Conservation (phyloP, 2,113 vertebrate species). For the Nycticorax nycticorax region DNA sequence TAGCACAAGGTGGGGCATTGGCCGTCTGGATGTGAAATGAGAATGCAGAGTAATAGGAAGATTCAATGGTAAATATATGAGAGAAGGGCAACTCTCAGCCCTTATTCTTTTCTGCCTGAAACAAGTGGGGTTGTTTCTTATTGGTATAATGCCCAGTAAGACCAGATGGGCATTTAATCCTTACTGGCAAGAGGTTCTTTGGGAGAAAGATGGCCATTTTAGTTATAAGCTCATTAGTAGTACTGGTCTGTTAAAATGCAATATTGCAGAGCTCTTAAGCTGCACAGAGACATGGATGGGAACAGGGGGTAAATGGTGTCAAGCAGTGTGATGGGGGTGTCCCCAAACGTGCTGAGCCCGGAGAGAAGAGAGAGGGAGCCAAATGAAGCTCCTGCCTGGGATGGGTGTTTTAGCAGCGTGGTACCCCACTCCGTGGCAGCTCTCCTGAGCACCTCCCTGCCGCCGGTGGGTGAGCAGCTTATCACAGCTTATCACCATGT, state of each 20-base stretch:
- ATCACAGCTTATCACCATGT: neutral
- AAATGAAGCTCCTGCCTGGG: neutral
- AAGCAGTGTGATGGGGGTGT: accelerated
- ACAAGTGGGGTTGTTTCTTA: neutral
- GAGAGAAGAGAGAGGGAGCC: neutral
- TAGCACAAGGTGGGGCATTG: neutral
- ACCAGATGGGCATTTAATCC: neutral
- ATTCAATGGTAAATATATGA: neutral
- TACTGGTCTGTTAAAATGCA: neutral
- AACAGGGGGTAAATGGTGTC: neutral
- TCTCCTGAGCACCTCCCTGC: neutral
- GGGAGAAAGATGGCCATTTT: neutral
- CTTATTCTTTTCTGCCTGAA: neutral
- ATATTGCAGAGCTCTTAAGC: neutral
- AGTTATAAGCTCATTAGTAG: neutral
- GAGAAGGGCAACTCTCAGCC: neutral
- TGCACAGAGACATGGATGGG: neutral
- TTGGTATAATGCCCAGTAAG: neutral
- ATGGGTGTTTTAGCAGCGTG: neutral
- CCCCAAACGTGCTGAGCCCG: neutral
- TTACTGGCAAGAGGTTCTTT: neutral
- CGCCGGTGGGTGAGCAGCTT: accelerated
- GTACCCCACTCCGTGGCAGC: neutral
- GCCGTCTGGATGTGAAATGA: neutral
- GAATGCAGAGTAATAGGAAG: neutral